A percentile compares a stretch with the other conserved stretches of the same genome.
phyloP scores from a whole-genome alignment of 2,888 invertebrate species.

The Scaeva pyrastri region DNA sequence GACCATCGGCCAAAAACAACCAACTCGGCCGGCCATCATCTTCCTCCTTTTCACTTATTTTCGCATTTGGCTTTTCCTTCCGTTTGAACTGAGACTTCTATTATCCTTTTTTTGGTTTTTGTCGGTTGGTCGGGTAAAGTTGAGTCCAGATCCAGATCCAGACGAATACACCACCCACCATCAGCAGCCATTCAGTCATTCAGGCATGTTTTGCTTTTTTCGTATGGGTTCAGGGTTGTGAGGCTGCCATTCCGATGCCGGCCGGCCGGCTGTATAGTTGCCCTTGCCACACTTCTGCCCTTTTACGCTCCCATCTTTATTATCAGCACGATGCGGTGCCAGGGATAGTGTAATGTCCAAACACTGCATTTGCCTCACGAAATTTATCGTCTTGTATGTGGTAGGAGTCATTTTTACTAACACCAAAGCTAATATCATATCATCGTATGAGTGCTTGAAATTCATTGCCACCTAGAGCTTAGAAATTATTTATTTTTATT shows the following conservation, averaged over 20 bases:
- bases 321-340: constrained; percentile 44
- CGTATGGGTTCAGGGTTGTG: background rate
- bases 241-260: too few species aligned
- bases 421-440: constrained; percentile 46
- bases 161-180: constrained; percentile 2
- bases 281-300: constrained; percentile 30
- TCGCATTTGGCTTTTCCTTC: constrained; percentile 70
- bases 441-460: constrained; percentile 49
- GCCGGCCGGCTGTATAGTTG: too few species aligned
- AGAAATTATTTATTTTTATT: constrained; percentile 60
- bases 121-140: background rate
- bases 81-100: constrained; percentile 52
- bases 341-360: constrained; percentile 33
- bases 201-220: constrained; percentile 45
- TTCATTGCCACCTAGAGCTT: constrained; percentile 61
- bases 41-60: constrained; percentile 71
- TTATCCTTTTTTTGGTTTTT: constrained; percentile 44
- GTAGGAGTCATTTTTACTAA: constrained; percentile 49
- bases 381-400: constrained; percentile 55
- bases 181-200: constrained; percentile 25
- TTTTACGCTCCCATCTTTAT: constrained; percentile 35
- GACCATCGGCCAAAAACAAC: constrained; percentile 4
- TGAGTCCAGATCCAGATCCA: too few species aligned
- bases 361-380: constrained; percentile 17
- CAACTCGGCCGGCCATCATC: constrained; percentile 47